A percentile compares a stretch with the other conserved stretches of the same genome.
Evolutionary conservation across 2,113 vertebrate species (phyloP).

Genomic region (Tragelaphus imberbis): DNA sequence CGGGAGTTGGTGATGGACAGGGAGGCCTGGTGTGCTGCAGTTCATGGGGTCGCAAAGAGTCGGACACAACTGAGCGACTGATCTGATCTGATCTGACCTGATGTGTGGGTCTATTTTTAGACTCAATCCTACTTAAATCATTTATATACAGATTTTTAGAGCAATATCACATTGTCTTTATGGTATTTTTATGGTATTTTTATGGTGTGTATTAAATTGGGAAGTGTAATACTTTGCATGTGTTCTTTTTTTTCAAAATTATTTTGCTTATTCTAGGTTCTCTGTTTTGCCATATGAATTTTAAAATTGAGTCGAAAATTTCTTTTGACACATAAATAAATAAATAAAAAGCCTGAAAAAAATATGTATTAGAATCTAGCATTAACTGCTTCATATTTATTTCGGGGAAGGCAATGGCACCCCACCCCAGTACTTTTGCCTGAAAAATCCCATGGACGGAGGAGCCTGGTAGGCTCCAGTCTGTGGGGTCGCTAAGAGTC

Average conservation of each 20-base stretch:
- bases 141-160: background rate
- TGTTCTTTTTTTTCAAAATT: background rate
- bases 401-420: too few relatives aligned
- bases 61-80: too few relatives aligned
- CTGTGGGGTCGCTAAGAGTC: too few relatives aligned
- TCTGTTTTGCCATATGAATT: background rate
- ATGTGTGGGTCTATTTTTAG: background rate
- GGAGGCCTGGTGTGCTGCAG: too few relatives aligned
- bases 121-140: background rate
- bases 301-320: background rate
- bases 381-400: background rate
- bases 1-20: too few relatives aligned
- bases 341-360: background rate
- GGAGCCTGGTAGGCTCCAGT: too few relatives aligned
- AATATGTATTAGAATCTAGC: background rate
- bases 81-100: too few relatives aligned
- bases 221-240: background rate
- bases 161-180: background rate
- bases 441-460: too few relatives aligned
- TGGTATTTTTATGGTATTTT: background rate
- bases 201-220: background rate
- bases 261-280: background rate
- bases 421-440: too few relatives aligned
- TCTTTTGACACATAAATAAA: background rate
- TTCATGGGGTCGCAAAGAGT: too few relatives aligned